Conservation (phyloP, 2,797 vertebrate genomes). For the Tenualosa thibaudeaui region DNA sequence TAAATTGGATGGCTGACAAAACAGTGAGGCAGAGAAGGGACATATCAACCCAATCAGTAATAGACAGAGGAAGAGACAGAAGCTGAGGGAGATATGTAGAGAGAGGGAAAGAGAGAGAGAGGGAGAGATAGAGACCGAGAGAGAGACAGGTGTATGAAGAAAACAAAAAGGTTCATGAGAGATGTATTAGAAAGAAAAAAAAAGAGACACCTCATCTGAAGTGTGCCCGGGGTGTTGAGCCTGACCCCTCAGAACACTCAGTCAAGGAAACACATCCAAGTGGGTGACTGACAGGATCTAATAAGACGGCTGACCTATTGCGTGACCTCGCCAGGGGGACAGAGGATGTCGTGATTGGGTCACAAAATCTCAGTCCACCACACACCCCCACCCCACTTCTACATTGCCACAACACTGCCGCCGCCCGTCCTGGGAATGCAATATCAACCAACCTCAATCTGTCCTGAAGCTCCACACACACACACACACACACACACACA, state of each 20-base stretch:
- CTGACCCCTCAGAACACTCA: slow-evolving; percentile 31
- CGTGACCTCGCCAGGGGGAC: slow-evolving; percentile 54
- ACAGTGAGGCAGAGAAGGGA: neutral
- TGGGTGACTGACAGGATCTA: slow-evolving; percentile 68
- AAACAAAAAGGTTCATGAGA: slow-evolving; percentile 29
- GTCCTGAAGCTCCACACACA: neutral
- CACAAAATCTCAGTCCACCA: neutral
- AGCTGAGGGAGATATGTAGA: slow-evolving; percentile 30
- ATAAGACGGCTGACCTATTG: slow-evolving; percentile 75
- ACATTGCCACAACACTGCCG: neutral
- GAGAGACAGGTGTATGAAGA: neutral
- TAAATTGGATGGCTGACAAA: slow-evolving; percentile 11
- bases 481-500: no score
- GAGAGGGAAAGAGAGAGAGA: neutral
- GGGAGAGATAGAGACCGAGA: no score
- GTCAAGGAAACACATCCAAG: slow-evolving; percentile 49
- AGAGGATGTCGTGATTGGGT: slow-evolving; percentile 20
- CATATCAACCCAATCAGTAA: neutral
- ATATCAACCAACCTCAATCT: neutral
- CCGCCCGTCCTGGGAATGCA: neutral
- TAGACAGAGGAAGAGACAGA: slow-evolving; percentile 25
- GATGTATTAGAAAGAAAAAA: slow-evolving; percentile 34
- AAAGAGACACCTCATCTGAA: slow-evolving; percentile 36
- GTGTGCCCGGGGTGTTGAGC: slow-evolving; percentile 18
- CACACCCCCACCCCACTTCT: neutral